These are phyloP conservation scores for Cepaea hortensis DNA, from an alignment of 2,888 invertebrate species.

Conservation along the genomic window DNA sequence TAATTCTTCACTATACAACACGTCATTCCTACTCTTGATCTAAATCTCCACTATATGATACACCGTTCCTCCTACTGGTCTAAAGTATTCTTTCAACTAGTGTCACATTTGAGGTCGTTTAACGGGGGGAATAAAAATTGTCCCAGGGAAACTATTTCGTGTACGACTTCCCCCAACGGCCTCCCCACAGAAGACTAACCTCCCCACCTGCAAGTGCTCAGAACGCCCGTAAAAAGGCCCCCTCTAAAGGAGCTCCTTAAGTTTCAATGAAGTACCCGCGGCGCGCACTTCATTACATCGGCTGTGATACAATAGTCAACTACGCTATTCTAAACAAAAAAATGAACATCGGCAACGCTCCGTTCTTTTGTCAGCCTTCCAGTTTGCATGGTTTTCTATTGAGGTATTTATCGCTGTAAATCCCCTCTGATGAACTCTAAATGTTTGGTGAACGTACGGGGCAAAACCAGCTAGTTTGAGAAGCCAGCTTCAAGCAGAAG, in stretches of 20 bases:
- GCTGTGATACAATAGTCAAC: background rate
- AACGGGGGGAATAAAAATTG: too few species aligned
- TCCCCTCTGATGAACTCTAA: constrained; percentile 10
- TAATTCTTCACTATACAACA: too few species aligned
- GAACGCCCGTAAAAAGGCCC: background rate
- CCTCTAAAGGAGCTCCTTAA: background rate
- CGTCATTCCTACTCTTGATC: too few species aligned
- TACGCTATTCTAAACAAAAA: background rate
- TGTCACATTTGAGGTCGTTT: too few species aligned
- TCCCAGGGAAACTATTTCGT: background rate
- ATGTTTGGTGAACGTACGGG: constrained; percentile 1
- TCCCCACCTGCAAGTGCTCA: constrained; percentile 21
- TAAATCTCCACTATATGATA: too few species aligned
- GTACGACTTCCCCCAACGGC: background rate
- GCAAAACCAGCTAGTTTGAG: background rate
- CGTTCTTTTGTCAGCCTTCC: constrained; percentile 20
- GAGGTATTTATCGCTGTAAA: constrained; percentile 26
- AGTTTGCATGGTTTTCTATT: background rate
- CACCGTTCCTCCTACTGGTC: too few species aligned
- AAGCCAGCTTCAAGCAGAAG: background rate
- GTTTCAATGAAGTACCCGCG: background rate
- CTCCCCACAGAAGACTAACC: background rate
- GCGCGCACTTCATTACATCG: constrained; percentile 24
- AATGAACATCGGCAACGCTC: background rate
- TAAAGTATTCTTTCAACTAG: too few species aligned